Percentiles rank a stretch among this genome's conserved stretches.
phyloP scores from a whole-genome alignment of 2,113 vertebrate species.

The Albula goreensis region DNA sequence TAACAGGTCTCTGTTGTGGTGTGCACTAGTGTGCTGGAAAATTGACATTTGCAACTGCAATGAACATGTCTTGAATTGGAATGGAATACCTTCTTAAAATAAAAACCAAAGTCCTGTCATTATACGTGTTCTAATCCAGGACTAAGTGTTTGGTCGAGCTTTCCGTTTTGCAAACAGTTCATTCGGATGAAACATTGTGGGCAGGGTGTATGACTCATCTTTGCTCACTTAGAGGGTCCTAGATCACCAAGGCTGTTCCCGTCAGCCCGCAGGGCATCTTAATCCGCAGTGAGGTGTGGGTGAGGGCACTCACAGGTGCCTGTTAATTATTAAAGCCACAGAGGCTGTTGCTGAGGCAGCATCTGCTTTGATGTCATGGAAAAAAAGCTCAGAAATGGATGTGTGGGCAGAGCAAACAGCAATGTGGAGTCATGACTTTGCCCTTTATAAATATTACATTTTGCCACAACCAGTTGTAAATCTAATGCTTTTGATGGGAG shows the following conservation, averaged over 20 bases:
- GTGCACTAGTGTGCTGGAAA: too few relatives aligned
- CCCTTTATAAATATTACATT: constrained; percentile 5
- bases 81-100: too few relatives aligned
- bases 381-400: constrained; percentile 8
- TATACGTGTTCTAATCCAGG: too few relatives aligned
- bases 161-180: too few relatives aligned
- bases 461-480: not conserved
- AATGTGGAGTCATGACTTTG: not conserved
- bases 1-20: too few relatives aligned
- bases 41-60: too few relatives aligned
- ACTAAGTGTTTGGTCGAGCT: not conserved
- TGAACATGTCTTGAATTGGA: too few relatives aligned
- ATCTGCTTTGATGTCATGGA: not conserved
- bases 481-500: not conserved
- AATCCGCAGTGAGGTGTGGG: not conserved
- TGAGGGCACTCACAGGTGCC: not conserved
- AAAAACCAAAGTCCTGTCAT: too few relatives aligned
- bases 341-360: not conserved
- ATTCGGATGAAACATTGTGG: not conserved
- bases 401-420: not conserved
- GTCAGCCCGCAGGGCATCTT: not conserved
- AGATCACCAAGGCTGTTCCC: not conserved
- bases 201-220: not conserved
- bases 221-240: not conserved
- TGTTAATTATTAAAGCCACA: not conserved